Evolutionary conservation across 1,140 invertebrate species (phyloP).

Genomic region (Eueides isabella): DNA sequence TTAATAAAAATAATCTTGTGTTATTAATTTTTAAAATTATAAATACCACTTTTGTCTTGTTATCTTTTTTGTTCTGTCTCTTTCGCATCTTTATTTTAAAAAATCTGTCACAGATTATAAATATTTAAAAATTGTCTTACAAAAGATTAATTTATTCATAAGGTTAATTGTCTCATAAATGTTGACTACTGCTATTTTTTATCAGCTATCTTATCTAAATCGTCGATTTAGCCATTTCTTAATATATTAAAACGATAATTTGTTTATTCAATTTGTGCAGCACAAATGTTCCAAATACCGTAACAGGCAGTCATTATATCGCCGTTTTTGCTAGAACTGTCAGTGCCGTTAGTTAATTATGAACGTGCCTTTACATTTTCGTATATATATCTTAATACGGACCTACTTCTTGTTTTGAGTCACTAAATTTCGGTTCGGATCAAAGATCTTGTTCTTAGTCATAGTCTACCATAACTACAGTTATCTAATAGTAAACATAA

Average conservation of each 20-base stretch:
- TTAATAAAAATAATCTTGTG: background rate
- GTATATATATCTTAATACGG: conserved; percentile 21
- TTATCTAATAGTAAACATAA: conserved; percentile 5
- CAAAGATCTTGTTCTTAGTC: conserved; percentile 15
- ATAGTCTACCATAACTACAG: conserved; percentile 8
- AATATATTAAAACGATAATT: conserved; percentile 14
- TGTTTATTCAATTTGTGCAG: conserved; percentile 9
- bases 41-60: background rate
- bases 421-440: conserved; percentile 31
- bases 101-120: background rate
- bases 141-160: conserved; percentile 7
- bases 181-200: background rate
- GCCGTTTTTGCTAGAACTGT: conserved; percentile 18
- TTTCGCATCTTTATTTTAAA: too few relatives aligned
- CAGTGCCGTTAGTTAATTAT: conserved; percentile 28
- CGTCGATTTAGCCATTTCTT: background rate
- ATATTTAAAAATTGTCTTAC: background rate
- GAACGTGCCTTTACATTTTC: conserved; percentile 31
- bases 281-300: conserved; percentile 22
- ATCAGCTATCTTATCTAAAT: background rate
- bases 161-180: background rate
- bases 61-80: background rate
- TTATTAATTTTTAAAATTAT: background rate
- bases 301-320: conserved; percentile 22
- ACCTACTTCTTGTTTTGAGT: conserved; percentile 42